Evolutionary conservation across 2,797 vertebrate genomes (phyloP).

Genomic region (Peromyscus aztecus): DNA sequence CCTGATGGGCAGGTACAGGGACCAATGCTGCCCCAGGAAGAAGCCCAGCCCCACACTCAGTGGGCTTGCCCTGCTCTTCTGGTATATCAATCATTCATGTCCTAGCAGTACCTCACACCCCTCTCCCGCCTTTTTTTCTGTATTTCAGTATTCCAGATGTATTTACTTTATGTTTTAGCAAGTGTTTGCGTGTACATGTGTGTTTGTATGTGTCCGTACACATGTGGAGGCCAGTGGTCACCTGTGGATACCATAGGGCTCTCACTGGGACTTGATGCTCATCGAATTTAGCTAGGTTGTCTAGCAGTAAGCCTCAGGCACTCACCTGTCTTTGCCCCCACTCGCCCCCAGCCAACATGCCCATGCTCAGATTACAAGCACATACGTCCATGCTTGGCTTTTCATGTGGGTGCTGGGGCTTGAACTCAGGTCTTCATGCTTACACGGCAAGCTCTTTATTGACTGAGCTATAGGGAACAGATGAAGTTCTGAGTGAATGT

Average conservation of each 20-base stretch:
- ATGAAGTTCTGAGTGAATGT: neutral
- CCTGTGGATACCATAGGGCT: no score
- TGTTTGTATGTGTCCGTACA: neutral
- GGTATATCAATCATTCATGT: accelerated
- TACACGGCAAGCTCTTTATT: neutral
- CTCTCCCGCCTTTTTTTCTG: accelerated
- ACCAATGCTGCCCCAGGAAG: accelerated
- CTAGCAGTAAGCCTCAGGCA: neutral
- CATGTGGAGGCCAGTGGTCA: neutral
- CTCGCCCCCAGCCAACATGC: neutral
- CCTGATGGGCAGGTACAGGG: accelerated
- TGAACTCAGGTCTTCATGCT: neutral
- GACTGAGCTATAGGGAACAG: neutral
- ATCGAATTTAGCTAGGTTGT: neutral
- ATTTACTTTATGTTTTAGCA: neutral
- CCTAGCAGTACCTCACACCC: accelerated
- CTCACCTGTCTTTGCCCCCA: neutral
- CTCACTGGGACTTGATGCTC: neutral
- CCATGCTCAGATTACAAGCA: neutral
- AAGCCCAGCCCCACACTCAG: no score
- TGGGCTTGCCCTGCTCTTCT: neutral
- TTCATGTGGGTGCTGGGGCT: neutral
- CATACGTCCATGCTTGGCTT: neutral
- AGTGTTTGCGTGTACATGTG: neutral
- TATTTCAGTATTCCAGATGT: neutral